Evolutionary conservation across 2,888 invertebrate species (phyloP).

Genomic region (Acleris laterana): DNA sequence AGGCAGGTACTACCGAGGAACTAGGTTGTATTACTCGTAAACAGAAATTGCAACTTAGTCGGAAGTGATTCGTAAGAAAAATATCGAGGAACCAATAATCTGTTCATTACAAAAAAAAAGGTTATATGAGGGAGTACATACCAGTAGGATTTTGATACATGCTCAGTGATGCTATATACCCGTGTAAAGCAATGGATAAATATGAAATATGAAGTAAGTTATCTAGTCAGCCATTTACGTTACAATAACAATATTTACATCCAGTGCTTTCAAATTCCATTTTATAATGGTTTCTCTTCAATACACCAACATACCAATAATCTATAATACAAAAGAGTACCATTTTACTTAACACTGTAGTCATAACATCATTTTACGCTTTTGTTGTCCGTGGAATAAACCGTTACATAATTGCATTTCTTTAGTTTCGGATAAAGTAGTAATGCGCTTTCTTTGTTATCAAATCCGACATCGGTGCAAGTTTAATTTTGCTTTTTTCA

Average conservation of each 20-base stretch:
- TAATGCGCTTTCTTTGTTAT: slow-evolving; percentile 15
- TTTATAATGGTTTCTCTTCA: no score
- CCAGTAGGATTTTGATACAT: no score
- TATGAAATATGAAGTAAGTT: no score
- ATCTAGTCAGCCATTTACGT: no score
- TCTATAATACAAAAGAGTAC: neutral
- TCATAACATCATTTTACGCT: slow-evolving; percentile 29
- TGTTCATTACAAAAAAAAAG: slow-evolving; percentile 1
- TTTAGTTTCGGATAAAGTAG: slow-evolving; percentile 1
- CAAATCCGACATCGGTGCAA: slow-evolving; percentile 4
- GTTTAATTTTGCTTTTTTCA: slow-evolving; percentile 11
- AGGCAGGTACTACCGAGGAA: slow-evolving; percentile 52
- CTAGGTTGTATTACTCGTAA: slow-evolving; percentile 58
- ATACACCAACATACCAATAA: no score
- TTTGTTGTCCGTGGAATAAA: slow-evolving; percentile 52
- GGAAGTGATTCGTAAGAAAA: slow-evolving; percentile 39
- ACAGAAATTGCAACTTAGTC: slow-evolving; percentile 49
- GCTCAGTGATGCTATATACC: no score
- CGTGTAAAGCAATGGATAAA: no score
- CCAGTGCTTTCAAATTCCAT: neutral
- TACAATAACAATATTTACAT: neutral
- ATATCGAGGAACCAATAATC: slow-evolving; percentile 24
- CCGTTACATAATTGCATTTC: slow-evolving; percentile 54
- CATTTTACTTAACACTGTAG: neutral
- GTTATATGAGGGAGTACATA: no score